A percentile compares a stretch with the other conserved stretches of the same genome.
Evolutionary conservation across 2,113 vertebrate genomes (phyloP).

Genomic region (Gallinago undulata): DNA sequence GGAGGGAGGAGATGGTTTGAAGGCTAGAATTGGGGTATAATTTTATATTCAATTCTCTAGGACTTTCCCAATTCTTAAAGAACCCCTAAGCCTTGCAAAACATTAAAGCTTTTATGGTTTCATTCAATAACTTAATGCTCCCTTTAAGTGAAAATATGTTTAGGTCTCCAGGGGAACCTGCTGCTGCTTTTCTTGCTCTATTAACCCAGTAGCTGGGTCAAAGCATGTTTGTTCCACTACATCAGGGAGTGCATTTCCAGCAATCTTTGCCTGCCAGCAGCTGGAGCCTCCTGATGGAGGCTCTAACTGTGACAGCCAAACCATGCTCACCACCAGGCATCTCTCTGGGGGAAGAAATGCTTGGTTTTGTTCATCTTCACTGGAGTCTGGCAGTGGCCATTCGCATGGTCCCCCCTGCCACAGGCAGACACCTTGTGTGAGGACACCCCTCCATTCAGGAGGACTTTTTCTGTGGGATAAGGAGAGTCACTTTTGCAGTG

Average conservation of each 20-base stretch:
- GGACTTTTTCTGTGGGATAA: not conserved
- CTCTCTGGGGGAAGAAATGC: not conserved
- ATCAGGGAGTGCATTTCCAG: not conserved
- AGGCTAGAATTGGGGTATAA: not conserved
- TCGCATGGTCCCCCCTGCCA: accelerated
- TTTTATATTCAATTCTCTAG: not conserved
- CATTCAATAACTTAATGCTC: not conserved
- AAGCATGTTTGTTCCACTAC: not conserved
- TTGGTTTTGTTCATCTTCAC: not conserved
- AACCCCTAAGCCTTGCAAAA: not conserved
- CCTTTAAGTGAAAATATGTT: not conserved
- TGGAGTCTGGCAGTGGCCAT: not conserved
- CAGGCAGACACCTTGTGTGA: not conserved
- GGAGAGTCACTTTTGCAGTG: not conserved
- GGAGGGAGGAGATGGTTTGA: not conserved
- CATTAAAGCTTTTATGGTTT: not conserved
- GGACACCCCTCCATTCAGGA: not conserved
- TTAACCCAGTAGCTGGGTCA: not conserved
- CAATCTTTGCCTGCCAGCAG: not conserved
- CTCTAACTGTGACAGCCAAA: not conserved
- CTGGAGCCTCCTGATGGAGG: not conserved
- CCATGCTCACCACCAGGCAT: not conserved
- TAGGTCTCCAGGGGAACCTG: not conserved
- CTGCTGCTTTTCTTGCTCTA: not conserved
- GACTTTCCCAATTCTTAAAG: not conserved